Evolutionary conservation across 2,888 invertebrate species (phyloP).

Genomic region (Diplolepis rosae): DNA sequence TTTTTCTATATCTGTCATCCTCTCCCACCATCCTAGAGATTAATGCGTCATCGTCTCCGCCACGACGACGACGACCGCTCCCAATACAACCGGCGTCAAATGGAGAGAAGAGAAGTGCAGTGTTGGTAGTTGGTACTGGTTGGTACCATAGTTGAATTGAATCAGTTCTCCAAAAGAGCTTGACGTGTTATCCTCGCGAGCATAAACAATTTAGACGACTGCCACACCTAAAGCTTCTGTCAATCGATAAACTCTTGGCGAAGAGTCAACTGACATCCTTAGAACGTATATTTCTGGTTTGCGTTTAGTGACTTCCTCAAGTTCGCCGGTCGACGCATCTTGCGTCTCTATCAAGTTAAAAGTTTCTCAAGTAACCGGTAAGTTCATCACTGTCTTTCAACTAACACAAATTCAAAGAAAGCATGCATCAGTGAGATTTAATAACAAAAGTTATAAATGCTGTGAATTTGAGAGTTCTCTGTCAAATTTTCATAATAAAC

Average conservation of each 20-base stretch:
- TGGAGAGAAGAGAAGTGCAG: background rate
- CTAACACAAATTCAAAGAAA: background rate
- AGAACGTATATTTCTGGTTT: slow-evolving; percentile 21
- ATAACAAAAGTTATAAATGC: background rate
- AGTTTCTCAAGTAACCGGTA: background rate
- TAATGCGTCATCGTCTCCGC: slow-evolving; percentile 22
- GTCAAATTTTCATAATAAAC: background rate
- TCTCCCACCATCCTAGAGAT: slow-evolving; percentile 3
- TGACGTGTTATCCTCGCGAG: background rate
- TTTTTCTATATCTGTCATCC: background rate
- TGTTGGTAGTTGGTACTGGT: no score
- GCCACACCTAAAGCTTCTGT: slow-evolving; percentile 18
- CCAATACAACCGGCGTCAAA: slow-evolving; percentile 10
- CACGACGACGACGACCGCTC: slow-evolving; percentile 17
- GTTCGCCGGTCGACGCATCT: background rate
- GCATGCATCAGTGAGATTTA: background rate
- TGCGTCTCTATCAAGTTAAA: background rate
- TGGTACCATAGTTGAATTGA: slow-evolving; percentile 6
- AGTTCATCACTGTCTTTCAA: slow-evolving; percentile 14
- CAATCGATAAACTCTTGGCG: slow-evolving; percentile 17
- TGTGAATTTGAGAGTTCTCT: background rate
- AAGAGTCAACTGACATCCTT: slow-evolving; percentile 14
- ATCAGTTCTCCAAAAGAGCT: slow-evolving; percentile 12
- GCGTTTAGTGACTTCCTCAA: slow-evolving; percentile 6
- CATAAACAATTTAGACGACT: background rate